Evolutionary conservation across 2,113 vertebrate species (phyloP).

Genomic region (Paramormyrops kingsleyae): DNA sequence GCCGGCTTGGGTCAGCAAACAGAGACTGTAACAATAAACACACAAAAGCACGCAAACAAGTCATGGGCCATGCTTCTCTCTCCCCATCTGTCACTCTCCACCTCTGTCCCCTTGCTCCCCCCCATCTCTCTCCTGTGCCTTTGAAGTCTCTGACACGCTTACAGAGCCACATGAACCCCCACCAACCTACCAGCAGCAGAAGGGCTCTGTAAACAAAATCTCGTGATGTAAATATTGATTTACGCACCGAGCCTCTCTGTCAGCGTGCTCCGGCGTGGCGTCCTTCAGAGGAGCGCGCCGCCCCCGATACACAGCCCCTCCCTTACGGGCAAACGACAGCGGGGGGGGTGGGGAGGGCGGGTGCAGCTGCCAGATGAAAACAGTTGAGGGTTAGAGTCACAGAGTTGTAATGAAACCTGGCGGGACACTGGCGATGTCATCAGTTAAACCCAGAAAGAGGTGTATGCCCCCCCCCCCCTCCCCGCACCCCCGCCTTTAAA

Average conservation of each 20-base stretch:
- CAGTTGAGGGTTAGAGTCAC: not conserved
- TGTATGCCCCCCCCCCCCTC: not conserved
- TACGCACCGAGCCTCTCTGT: not conserved
- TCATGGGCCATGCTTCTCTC: not conserved
- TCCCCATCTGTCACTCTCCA: not conserved
- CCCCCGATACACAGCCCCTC: not conserved
- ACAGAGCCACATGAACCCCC: not conserved
- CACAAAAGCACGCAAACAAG: not conserved
- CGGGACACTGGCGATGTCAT: not conserved
- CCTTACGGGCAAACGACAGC: not conserved
- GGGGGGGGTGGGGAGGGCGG: not conserved
- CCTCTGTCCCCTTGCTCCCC: not conserved
- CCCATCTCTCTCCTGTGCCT: not conserved
- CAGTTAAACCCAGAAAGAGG: not conserved
- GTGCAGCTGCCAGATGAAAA: not conserved
- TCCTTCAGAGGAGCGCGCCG: not conserved
- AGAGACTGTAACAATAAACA: not conserved
- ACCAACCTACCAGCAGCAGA: not conserved
- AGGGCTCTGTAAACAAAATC: not conserved
- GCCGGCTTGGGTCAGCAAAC: not conserved
- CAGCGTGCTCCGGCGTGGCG: not conserved
- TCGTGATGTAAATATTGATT: not conserved
- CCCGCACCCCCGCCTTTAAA: not conserved
- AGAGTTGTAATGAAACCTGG: not conserved
- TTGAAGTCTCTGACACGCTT: not conserved